These are phyloP conservation scores for Ecdyonurus torrentis DNA, from an alignment of 2,888 invertebrate species.

Conservation along the genomic window DNA sequence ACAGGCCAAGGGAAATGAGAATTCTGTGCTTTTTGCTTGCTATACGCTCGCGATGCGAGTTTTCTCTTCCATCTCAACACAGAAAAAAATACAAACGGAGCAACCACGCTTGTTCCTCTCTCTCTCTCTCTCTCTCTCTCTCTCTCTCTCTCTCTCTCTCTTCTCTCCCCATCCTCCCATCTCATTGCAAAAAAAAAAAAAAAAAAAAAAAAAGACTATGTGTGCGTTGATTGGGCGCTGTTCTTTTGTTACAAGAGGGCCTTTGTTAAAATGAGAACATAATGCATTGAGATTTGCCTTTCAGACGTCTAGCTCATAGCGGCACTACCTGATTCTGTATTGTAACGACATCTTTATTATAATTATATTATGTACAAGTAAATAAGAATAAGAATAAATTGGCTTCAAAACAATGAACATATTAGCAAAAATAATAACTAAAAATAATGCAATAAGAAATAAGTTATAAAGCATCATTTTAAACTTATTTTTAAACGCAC, in stretches of 20 bases:
- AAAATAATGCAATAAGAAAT: no score
- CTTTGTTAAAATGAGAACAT: neutral
- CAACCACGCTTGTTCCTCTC: neutral
- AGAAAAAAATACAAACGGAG: neutral
- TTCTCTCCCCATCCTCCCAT: constrained; percentile 1
- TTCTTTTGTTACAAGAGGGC: neutral
- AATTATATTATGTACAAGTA: no score
- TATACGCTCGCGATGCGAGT: neutral
- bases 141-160: neutral
- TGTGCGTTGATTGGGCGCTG: neutral
- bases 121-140: neutral
- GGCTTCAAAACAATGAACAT: no score
- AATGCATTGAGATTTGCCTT: neutral
- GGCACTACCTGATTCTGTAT: neutral
- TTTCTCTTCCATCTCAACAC: neutral
- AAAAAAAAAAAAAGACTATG: neutral
- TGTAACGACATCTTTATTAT: neutral
- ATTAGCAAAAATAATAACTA: no score
- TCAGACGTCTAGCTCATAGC: neutral
- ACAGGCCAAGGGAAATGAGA: neutral
- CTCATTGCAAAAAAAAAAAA: neutral
- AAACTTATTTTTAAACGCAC: no score
- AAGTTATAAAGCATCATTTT: no score
- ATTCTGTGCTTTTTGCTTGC: neutral
- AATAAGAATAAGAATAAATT: no score